Percentiles rank a stretch among this genome's conserved stretches.
These are phyloP conservation scores for Chromis chromis DNA, from an alignment of 2,797 vertebrate species.

Conservation along the genomic window DNA sequence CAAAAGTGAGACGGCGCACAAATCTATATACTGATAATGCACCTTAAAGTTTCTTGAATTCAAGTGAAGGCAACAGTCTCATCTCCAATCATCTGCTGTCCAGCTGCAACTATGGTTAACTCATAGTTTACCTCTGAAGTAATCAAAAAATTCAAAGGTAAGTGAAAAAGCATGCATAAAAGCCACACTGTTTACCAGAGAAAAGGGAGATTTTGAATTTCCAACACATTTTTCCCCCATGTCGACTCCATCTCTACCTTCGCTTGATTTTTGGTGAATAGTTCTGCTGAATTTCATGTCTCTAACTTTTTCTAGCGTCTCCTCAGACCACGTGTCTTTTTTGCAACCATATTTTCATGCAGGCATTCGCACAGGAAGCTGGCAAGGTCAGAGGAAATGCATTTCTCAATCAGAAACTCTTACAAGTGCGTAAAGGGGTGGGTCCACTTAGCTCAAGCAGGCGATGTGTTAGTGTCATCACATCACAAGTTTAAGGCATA, in stretches of 20 bases:
- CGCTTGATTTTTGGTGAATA: not conserved
- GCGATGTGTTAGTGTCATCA: slow-evolving; percentile 22
- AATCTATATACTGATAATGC: not conserved
- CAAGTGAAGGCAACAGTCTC: not conserved
- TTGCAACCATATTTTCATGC: slow-evolving; percentile 32
- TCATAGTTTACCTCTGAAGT: not conserved
- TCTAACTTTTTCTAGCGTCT: not conserved
- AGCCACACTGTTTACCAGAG: not conserved
- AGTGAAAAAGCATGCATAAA: not conserved
- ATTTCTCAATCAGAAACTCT: slow-evolving; percentile 81
- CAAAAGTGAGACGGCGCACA: slow-evolving; percentile 15
- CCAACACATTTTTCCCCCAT: not conserved
- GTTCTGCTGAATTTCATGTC: slow-evolving; percentile 19
- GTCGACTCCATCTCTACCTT: not conserved
- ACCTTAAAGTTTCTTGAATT: not conserved
- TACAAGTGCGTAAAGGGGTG: slow-evolving; percentile 60
- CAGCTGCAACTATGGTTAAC: not conserved
- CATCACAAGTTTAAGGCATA: not conserved
- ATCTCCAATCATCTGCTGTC: not conserved
- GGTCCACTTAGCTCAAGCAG: slow-evolving; percentile 12
- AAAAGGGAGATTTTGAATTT: not conserved
- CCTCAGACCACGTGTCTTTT: not conserved
- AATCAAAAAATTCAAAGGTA: not conserved
- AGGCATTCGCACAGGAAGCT: slow-evolving; percentile 62
- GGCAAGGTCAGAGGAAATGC: slow-evolving; percentile 68